These are phyloP conservation scores for Dolichallabes microphthalmus DNA, from an alignment of 2,113 vertebrate species.

Conservation along the genomic window DNA sequence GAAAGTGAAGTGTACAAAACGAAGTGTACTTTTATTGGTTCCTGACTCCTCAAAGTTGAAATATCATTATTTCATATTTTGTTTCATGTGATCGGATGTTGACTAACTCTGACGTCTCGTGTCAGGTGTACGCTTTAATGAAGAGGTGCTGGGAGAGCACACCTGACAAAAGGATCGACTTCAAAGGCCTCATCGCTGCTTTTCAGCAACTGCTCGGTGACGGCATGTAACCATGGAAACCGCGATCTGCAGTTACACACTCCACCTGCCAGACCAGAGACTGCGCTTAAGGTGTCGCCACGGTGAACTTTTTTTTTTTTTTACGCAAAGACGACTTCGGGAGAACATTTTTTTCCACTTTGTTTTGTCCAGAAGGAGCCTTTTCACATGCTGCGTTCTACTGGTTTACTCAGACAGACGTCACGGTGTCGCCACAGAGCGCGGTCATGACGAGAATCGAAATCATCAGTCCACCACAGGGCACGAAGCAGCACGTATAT, in stretches of 20 bases:
- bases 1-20: neutral
- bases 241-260: neutral
- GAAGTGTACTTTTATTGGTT: neutral
- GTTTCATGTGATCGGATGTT: neutral
- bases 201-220: conserved; percentile 81
- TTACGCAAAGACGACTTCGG: neutral
- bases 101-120: neutral
- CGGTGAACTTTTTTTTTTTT: conserved; percentile 5
- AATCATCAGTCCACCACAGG: neutral
- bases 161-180: conserved; percentile 81
- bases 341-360: neutral
- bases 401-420: neutral
- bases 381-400: neutral
- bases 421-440: neutral
- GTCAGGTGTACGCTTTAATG: conserved; percentile 90
- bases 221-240: conserved; percentile 50
- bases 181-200: conserved; percentile 82
- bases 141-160: conserved; percentile 87
- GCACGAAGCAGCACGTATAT: neutral
- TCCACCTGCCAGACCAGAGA: conserved; percentile 33
- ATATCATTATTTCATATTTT: neutral
- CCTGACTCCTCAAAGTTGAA: neutral
- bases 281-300: neutral
- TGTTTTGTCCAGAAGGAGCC: neutral
- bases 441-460: neutral